These are phyloP conservation scores for Silurus meridionalis DNA, from an alignment of 2,113 vertebrate genomes.

Conservation along the genomic window DNA sequence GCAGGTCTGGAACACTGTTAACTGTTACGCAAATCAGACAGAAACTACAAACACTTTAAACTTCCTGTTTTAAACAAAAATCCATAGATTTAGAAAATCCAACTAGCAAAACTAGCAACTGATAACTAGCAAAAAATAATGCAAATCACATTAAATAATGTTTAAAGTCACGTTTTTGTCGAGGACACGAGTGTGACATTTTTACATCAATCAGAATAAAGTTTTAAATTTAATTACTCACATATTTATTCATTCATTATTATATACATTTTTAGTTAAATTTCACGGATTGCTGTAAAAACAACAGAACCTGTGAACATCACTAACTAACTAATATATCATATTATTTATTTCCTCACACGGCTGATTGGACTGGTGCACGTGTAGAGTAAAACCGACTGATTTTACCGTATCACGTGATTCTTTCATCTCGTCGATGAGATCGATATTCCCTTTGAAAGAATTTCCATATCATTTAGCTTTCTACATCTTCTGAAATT, in stretches of 20 bases:
- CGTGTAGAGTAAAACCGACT: neutral
- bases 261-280: neutral
- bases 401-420: neutral
- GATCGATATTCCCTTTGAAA: neutral
- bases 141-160: too few relatives aligned
- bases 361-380: neutral
- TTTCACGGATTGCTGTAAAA: neutral
- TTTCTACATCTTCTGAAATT: neutral
- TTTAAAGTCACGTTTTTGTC: too few relatives aligned
- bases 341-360: neutral
- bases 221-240: neutral
- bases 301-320: neutral
- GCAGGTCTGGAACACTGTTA: neutral
- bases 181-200: too few relatives aligned
- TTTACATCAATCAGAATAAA: neutral
- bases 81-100: too few relatives aligned
- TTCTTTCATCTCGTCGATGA: neutral
- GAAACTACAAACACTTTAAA: too few relatives aligned
- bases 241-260: neutral
- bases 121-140: too few relatives aligned
- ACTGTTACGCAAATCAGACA: too few relatives aligned
- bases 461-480: neutral
- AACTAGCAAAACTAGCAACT: too few relatives aligned
- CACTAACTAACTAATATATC: neutral
- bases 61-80: too few relatives aligned